These are phyloP conservation scores for Engraulis encrasicolus DNA, from an alignment of 2,113 vertebrate genomes.

Conservation along the genomic window DNA sequence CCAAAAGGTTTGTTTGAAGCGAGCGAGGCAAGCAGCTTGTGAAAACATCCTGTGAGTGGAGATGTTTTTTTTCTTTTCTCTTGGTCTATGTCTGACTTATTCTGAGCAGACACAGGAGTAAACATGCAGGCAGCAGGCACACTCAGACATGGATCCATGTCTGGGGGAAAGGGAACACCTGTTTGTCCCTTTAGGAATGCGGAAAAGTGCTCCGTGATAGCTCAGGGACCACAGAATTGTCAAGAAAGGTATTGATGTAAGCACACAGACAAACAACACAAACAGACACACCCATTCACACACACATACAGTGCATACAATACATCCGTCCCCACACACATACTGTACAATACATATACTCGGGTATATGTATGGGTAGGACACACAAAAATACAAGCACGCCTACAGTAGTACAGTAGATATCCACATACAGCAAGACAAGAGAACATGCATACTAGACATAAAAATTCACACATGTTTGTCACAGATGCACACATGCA, in stretches of 20 bases:
- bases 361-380: no score
- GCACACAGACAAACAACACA: not conserved
- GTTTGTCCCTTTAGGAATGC: constrained; percentile 7
- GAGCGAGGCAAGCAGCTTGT: not conserved
- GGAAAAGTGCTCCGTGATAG: not conserved
- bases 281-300: not conserved
- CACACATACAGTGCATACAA: no score
- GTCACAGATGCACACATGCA: no score
- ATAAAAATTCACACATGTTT: no score
- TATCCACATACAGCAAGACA: no score
- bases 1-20: not conserved
- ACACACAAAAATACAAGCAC: no score
- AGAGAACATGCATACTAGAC: no score
- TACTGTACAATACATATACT: no score
- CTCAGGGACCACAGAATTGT: not conserved
- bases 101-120: not conserved
- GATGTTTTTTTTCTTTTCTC: not conserved
- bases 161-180: not conserved
- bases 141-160: not conserved
- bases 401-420: no score
- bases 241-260: not conserved
- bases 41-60: not conserved
- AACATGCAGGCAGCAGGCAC: not conserved
- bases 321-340: no score
- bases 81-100: not conserved